These are phyloP conservation scores for Bufo bufo DNA, from an alignment of 2,113 vertebrate genomes.

Conservation along the genomic window DNA sequence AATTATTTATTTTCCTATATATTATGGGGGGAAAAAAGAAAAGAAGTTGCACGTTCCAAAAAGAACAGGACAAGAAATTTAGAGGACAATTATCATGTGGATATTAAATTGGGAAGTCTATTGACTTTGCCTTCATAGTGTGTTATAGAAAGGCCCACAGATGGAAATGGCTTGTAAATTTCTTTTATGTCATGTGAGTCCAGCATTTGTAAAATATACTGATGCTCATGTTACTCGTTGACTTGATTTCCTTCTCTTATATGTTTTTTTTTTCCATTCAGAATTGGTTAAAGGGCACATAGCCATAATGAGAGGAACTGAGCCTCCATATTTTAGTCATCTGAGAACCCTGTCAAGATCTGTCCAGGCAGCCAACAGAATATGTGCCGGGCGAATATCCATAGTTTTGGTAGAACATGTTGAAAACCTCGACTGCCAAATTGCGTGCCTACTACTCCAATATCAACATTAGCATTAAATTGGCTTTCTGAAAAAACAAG, in stretches of 20 bases:
- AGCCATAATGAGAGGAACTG: conserved; percentile 47
- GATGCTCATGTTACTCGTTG: conserved; percentile 24
- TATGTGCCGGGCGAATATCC: conserved; percentile 48
- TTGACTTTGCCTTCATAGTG: background rate
- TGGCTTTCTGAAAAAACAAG: conserved; percentile 57
- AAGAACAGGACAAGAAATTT: background rate
- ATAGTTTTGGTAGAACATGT: conserved; percentile 54
- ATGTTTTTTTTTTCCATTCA: conserved; percentile 29
- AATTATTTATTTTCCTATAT: background rate
- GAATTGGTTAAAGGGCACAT: conserved; percentile 37
- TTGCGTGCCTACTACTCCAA: conserved; percentile 50
- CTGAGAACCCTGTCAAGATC: conserved; percentile 52
- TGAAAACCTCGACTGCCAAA: conserved; percentile 51
- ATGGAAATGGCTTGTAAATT: conserved; percentile 19
- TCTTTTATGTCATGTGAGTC: conserved; percentile 19
- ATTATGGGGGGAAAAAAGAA: background rate
- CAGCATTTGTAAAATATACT: background rate
- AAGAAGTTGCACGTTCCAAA: background rate
- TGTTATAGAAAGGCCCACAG: background rate
- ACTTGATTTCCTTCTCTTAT: conserved; percentile 30
- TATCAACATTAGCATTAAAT: conserved; percentile 60
- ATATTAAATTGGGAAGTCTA: background rate
- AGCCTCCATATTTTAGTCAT: conserved; percentile 40
- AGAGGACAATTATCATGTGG: background rate
- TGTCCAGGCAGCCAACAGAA: conserved; percentile 49